Percentiles rank a stretch among this genome's conserved stretches.
Conservation (phyloP, 2,113 vertebrate genomes). For the Isurus oxyrinchus region DNA sequence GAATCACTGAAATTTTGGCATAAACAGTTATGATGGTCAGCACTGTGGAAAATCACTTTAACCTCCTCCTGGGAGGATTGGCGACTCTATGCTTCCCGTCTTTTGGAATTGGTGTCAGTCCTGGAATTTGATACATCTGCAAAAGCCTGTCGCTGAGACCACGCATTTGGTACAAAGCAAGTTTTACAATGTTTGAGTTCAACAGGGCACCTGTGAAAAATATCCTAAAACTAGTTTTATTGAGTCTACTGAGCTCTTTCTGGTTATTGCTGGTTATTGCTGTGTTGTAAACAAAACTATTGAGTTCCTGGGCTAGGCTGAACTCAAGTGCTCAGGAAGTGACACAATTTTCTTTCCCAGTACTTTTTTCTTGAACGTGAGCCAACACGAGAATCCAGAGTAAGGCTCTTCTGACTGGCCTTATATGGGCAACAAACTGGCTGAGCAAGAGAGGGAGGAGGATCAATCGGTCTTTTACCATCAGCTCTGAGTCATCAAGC, state of each 20-base stretch:
- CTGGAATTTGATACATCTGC: neutral
- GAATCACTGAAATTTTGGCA: neutral
- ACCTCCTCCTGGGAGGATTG: neutral
- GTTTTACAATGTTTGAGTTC: neutral
- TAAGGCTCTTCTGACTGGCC: neutral
- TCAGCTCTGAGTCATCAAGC: conserved; percentile 28
- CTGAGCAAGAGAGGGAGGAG: conserved; percentile 1
- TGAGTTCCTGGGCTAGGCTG: neutral
- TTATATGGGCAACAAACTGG: conserved; percentile 14
- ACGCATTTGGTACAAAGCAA: neutral
- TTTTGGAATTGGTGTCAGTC: neutral
- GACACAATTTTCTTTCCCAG: neutral
- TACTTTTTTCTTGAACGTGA: neutral
- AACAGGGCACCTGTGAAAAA: neutral
- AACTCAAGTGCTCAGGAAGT: conserved; percentile 1
- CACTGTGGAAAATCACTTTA: neutral
- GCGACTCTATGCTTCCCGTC: neutral
- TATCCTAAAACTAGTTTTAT: neutral
- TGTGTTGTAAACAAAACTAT: neutral
- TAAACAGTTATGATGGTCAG: neutral
- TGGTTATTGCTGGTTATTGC: neutral
- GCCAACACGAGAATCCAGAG: neutral
- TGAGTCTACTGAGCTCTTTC: neutral
- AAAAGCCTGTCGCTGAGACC: neutral
- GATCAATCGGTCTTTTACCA: neutral